Percentiles rank a stretch among this genome's conserved stretches.
phyloP scores from a whole-genome alignment of 1,140 invertebrate species.

The Asobara japonica region DNA sequence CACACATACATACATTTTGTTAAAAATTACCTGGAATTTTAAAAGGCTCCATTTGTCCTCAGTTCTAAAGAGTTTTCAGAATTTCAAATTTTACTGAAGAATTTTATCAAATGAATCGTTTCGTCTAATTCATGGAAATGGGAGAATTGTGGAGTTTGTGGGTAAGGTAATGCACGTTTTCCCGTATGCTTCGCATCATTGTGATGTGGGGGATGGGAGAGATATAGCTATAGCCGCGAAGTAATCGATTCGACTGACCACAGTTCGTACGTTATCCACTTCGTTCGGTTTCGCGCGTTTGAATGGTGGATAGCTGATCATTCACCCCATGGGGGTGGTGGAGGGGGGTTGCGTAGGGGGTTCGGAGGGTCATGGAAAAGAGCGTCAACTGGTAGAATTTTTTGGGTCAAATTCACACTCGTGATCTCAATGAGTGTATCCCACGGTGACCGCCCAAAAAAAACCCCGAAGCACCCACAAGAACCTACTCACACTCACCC shows the following conservation, averaged over 20 bases:
- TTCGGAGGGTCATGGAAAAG: not conserved
- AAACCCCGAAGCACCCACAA: not conserved
- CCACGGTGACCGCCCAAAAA: not conserved
- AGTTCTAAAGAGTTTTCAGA: no score
- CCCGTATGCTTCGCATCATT: constrained; percentile 15
- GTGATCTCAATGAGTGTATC: no score
- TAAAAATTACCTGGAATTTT: no score
- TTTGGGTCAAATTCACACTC: no score
- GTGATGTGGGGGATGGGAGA: not conserved
- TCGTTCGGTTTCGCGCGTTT: not conserved
- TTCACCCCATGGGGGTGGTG: constrained; percentile 12
- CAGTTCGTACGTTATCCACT: constrained; percentile 18
- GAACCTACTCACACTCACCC: no score
- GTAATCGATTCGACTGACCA: constrained; percentile 32
- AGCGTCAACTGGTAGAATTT: not conserved
- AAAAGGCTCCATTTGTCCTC: no score
- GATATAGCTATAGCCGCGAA: constrained; percentile 18
- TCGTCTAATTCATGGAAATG: not conserved
- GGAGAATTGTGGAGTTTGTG: not conserved
- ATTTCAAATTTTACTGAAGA: no score
- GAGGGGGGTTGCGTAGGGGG: not conserved
- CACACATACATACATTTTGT: no score
- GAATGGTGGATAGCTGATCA: constrained; percentile 23
- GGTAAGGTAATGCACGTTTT: not conserved
- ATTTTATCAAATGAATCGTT: not conserved